Base-by-base conservation (phyloP, 2,888 invertebrate genomes). In the Uloborus plumipes region DNA sequence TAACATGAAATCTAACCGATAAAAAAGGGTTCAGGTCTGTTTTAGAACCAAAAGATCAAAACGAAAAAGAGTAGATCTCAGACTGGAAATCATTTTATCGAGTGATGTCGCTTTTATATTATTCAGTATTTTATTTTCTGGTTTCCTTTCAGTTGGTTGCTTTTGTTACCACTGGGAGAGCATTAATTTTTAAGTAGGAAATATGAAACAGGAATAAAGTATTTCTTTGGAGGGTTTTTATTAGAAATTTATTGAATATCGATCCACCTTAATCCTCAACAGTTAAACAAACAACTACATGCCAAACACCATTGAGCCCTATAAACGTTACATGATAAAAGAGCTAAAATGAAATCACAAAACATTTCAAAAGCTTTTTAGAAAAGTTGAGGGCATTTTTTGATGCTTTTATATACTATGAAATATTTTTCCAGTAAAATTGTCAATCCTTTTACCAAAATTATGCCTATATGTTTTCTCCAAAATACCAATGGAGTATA, bases 61-160 rank as follows among this genome's bases (percentile, higher is more conserved):
- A 67, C 26, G 50, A 55, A 67, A 67, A 58, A 51, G 20, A 50
- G 49, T 16, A 26, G 51, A 15, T 20, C 47, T 13, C 51, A 51
- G 67, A 59, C 59, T 75, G 51, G 75, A 66, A 75, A 65, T 66
- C 59, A 75, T 75, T 62, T 77, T 49, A 70, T 64, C 64, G 62
- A 55, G 65, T 55, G 61, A 62, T 62, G 69, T 76, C 55, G 62
- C 70, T 70, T 64, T 55, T 77, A 69, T 70, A 70, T 77, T 70
- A 77, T 77, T 77, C 69, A 77, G 77, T 62, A 76, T 61, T 76
- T 69, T 76, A 76, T 77, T 77, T 77, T 71, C 64, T 64, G n/a
- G 64, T 22, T 64, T 62, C 70, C 70, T 70, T 64, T 55, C 66
- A 67, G 67, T 75, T 20, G 50, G 75, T 59, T 67, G 75, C 75